Evolutionary conservation across 2,797 vertebrate species (phyloP).

Genomic region (Natrix natrix): DNA sequence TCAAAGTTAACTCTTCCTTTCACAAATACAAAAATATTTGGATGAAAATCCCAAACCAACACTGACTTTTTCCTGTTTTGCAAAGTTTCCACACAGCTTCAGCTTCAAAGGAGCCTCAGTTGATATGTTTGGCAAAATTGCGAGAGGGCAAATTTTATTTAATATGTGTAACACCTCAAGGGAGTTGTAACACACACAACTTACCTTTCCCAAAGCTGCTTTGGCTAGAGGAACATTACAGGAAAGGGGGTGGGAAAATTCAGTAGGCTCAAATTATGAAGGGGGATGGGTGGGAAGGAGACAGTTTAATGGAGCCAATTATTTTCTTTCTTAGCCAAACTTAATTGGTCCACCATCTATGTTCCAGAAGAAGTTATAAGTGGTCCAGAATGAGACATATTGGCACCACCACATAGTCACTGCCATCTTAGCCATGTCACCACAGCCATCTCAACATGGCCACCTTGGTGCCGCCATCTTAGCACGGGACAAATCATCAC

Average conservation of each 20-base stretch:
- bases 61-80: slow-evolving; percentile 6
- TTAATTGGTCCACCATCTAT: not conserved
- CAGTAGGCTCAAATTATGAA: not conserved
- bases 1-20: slow-evolving; percentile 65
- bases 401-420: not conserved
- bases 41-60: not conserved
- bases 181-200: too few relatives aligned
- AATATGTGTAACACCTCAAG: not conserved
- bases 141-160: not conserved
- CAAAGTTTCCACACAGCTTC: not conserved
- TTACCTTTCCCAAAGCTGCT: too few relatives aligned
- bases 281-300: not conserved
- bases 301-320: not conserved
- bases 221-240: not conserved
- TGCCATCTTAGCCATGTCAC: not conserved
- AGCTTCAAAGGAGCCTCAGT: not conserved
- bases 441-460: not conserved
- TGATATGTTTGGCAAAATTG: not conserved
- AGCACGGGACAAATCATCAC: not conserved
- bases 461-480: not conserved
- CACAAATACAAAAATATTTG: slow-evolving; percentile 63
- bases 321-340: not conserved
- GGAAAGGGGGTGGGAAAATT: not conserved
- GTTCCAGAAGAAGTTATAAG: not conserved
- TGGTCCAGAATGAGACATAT: not conserved